A percentile compares a stretch with the other conserved stretches of the same genome.
Conservation (phyloP, 2,888 invertebrate genomes). For the Noctuana brunneofusca region DNA sequence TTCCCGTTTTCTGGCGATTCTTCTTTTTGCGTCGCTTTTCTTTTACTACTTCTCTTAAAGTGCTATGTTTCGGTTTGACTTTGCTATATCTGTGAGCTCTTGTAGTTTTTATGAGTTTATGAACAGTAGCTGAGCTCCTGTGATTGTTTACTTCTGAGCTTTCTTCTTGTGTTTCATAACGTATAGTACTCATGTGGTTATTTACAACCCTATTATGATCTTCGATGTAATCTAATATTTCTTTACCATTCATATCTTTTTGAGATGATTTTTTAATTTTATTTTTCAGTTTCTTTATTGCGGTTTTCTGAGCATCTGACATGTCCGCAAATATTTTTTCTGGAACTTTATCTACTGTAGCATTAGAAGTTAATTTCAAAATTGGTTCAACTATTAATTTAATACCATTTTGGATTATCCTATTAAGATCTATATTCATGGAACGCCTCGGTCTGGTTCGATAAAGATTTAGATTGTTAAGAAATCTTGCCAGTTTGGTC, state of each 20-base stretch:
- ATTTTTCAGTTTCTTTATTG: neutral
- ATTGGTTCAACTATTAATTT: slow-evolving; percentile 48
- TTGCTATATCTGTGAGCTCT: neutral
- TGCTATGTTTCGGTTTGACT: neutral
- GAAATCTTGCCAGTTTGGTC: slow-evolving; percentile 42
- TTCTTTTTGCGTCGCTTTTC: neutral
- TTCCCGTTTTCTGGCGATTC: no score
- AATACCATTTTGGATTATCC: slow-evolving; percentile 46
- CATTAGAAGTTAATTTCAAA: neutral
- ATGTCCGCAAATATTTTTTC: neutral
- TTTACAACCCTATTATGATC: slow-evolving; percentile 11
- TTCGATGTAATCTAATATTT: slow-evolving; percentile 27
- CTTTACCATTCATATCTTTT: neutral
- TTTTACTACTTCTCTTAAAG: neutral
- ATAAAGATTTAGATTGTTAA: slow-evolving; percentile 47
- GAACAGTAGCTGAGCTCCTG: neutral
- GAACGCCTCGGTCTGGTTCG: slow-evolving; percentile 40
- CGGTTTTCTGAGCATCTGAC: neutral
- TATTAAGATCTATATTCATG: slow-evolving; percentile 42
- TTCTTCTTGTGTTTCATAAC: neutral
- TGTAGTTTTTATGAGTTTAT: neutral
- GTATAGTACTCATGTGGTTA: neutral
- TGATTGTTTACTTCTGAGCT: neutral
- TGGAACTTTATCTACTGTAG: neutral
- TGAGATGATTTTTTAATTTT: neutral